Conservation (phyloP, 2,888 invertebrate species). For the Encarsia formosa region DNA sequence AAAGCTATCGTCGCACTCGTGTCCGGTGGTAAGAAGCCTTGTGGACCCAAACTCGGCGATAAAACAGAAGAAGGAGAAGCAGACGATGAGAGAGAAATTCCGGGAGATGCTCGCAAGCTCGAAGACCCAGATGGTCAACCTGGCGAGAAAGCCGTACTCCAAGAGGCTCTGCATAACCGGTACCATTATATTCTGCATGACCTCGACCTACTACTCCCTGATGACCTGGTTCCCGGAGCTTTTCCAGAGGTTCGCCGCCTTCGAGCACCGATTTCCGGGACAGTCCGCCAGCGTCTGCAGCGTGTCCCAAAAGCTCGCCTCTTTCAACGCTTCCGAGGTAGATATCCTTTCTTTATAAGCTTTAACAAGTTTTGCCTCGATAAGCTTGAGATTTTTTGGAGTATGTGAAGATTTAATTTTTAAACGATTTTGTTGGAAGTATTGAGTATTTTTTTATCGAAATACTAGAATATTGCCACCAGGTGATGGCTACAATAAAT, state of each 20-base stretch:
- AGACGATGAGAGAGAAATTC: constrained; percentile 8
- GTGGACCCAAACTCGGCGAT: too few relatives aligned
- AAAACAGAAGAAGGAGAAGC: not conserved
- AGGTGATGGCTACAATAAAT: too few relatives aligned
- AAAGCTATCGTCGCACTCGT: not conserved
- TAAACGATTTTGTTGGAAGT: not conserved
- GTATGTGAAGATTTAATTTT: not conserved
- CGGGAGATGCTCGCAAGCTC: constrained; percentile 42
- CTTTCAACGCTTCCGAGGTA: not conserved
- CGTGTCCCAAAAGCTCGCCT: constrained; percentile 52
- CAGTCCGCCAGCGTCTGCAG: constrained; percentile 70
- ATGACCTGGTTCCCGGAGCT: constrained; percentile 90
- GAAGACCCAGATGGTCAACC: constrained; percentile 62
- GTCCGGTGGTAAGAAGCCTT: constrained; percentile 13
- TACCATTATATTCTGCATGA: constrained; percentile 74
- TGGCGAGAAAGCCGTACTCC: constrained; percentile 68
- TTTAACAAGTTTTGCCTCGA: too few relatives aligned
- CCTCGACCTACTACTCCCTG: constrained; percentile 81
- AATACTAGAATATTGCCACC: too few relatives aligned
- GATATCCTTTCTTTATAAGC: too few relatives aligned
- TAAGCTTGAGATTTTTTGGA: not conserved
- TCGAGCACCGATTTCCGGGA: constrained; percentile 63
- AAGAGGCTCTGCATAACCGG: constrained; percentile 71
- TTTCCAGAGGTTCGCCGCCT: constrained; percentile 72
- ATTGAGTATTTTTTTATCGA: not conserved